Evolutionary conservation across 2,797 vertebrate species (phyloP), one percentile per base, ranked within the genome.

Genomic region (Schizothorax lantsangensis): DNA sequence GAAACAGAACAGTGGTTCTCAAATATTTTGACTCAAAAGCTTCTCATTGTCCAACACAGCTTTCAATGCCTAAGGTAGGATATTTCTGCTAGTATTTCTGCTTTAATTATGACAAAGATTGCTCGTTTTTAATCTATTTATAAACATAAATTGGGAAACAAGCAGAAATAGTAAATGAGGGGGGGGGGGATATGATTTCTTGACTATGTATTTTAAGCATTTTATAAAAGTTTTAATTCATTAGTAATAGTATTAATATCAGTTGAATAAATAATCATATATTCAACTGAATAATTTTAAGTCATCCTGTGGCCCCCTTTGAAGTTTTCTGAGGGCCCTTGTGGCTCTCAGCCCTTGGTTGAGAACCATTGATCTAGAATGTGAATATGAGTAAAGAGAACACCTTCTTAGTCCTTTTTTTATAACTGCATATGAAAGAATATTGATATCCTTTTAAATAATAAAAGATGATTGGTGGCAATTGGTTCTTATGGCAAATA

Each of bases 361-460:
- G 52, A 59, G 57, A 80, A 80, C 38, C 15, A 26, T 10, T 43
- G 38, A 38, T 57, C 26, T 81, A 68, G 62, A 64, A 64, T 81
- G 49, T 17, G 5, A 74, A 47, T 68, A 49, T 45, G n/a, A 45
- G 38, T 59, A 33, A 54, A 83, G 38, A 72, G 14, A 40, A 10
- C 11, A 0, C 57, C 15, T 47, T 59, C n/a, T 49, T 69, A 30
- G 33, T 33, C 38, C n/a, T 62, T 57, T 57, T 7, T 72, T 0
- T 40, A n/a, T 57, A n/a, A 43, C 10, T 26, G 72, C 21, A 64
- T 43, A 74, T 45, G 52, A 59, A 52, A 43, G 12, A 52, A 64
- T 19, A n/a, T 62, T 15, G 10, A 21, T n/a, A 21, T 4, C 12
- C 6, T 2, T 64, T 59, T 30, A 30, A 64, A 64, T 77, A 36